These are phyloP conservation scores for Myocastor coypus DNA, from an alignment of 2,113 vertebrate genomes.

Conservation along the genomic window DNA sequence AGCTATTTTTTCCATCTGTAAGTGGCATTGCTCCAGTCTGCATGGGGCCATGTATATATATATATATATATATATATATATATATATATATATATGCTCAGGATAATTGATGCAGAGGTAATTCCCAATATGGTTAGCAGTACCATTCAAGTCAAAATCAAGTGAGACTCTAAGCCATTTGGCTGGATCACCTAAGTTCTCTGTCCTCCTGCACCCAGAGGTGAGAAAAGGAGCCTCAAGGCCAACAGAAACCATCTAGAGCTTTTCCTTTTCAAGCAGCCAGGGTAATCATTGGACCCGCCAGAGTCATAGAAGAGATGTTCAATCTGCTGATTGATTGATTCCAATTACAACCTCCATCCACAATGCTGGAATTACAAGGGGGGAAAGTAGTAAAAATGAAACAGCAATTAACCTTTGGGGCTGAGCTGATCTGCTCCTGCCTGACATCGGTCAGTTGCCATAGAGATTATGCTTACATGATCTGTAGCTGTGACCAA, in stretches of 20 bases:
- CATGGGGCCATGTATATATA: background rate
- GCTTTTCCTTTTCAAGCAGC: conserved; percentile 60
- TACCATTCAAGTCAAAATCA: background rate
- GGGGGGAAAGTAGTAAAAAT: conserved; percentile 67
- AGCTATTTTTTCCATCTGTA: background rate
- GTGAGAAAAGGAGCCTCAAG: background rate
- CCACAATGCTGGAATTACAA: conserved; percentile 80
- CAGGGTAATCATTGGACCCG: conserved; percentile 73
- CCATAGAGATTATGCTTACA: conserved; percentile 84
- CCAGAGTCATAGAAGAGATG: conserved; percentile 78
- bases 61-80: too few species aligned
- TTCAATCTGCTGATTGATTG: conserved; percentile 78
- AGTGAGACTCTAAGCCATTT: background rate
- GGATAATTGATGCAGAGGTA: background rate
- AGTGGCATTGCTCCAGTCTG: background rate
- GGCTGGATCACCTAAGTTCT: background rate
- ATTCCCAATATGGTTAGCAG: background rate
- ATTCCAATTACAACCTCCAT: conserved; percentile 83
- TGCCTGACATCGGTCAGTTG: conserved; percentile 81
- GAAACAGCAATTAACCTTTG: conserved; percentile 88
- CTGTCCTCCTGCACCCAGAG: background rate
- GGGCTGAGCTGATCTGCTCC: conserved; percentile 78
- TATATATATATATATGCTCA: background rate
- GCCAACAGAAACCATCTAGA: background rate
- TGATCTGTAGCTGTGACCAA: conserved; percentile 83